Evolutionary conservation across 1,140 invertebrate species (phyloP).

Genomic region (Trinorchestia longiramus): DNA sequence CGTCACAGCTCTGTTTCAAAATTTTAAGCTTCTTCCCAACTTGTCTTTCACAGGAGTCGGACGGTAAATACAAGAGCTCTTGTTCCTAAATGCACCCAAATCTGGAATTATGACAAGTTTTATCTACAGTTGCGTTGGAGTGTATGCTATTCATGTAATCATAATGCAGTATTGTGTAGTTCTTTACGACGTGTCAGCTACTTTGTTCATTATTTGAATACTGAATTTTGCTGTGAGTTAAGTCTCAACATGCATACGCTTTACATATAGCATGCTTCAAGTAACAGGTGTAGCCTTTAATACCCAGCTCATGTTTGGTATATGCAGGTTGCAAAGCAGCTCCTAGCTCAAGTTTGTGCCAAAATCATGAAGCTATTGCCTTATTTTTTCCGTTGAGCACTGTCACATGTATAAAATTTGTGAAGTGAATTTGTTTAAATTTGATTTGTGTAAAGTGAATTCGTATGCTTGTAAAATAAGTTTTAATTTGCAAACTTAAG

Average conservation of each 20-base stretch:
- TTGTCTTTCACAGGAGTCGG: neutral
- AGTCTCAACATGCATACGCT: neutral
- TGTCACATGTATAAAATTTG: neutral
- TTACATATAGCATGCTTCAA: neutral
- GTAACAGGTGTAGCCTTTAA: neutral
- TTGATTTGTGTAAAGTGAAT: too few species aligned
- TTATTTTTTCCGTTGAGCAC: neutral
- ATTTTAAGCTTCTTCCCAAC: neutral
- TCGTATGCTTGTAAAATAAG: too few species aligned
- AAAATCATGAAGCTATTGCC: neutral
- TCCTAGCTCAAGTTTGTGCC: neutral
- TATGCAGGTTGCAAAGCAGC: neutral
- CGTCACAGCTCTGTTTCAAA: neutral
- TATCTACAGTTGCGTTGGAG: neutral
- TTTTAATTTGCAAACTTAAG: too few species aligned
- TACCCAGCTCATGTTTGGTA: neutral
- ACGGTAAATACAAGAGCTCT: neutral
- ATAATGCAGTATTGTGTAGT: too few species aligned
- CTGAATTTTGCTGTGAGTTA: too few species aligned
- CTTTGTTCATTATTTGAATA: too few species aligned
- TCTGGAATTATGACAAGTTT: neutral
- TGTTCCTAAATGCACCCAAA: neutral
- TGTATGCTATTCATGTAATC: too few species aligned
- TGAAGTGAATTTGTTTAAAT: neutral
- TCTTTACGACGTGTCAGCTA: too few species aligned